phyloP scores from a whole-genome alignment of 2,113 vertebrate species.

The Dendrocopos noguchii region DNA sequence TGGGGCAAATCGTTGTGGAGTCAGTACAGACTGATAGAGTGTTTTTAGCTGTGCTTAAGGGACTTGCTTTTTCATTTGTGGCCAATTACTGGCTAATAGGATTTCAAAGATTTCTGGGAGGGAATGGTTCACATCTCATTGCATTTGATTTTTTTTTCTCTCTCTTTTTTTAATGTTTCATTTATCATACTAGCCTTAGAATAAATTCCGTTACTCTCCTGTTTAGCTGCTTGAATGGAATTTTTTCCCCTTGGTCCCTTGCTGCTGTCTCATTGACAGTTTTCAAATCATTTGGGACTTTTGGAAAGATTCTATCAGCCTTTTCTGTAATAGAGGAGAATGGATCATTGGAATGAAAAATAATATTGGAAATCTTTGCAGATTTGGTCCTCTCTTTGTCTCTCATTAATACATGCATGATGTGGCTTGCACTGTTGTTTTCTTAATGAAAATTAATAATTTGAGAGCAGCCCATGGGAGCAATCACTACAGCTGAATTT shows the following conservation, averaged over 20 bases:
- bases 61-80: conserved; percentile 45
- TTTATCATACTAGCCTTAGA: conserved; percentile 36
- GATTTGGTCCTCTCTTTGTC: not conserved
- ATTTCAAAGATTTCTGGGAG: conserved; percentile 62
- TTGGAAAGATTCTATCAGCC: not conserved
- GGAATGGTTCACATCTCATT: conserved; percentile 43
- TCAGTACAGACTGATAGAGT: not conserved
- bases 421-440: conserved; percentile 5
- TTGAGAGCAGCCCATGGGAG: conserved; percentile 19
- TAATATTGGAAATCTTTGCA: not conserved
- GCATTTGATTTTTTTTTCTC: not conserved
- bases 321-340: not conserved
- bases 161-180: not conserved
- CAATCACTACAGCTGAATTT: not conserved
- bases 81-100: conserved; percentile 50
- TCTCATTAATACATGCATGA: not conserved
- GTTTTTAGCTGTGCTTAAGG: conserved; percentile 17
- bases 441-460: conserved; percentile 19
- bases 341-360: not conserved
- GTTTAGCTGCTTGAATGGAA: not conserved
- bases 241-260: not conserved
- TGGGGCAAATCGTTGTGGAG: conserved; percentile 15
- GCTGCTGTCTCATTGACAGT: conserved; percentile 27
- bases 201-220: conserved; percentile 40
- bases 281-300: conserved; percentile 33